Base-by-base conservation (phyloP, 2,797 vertebrate species). In the Gorsachius magnificus region DNA sequence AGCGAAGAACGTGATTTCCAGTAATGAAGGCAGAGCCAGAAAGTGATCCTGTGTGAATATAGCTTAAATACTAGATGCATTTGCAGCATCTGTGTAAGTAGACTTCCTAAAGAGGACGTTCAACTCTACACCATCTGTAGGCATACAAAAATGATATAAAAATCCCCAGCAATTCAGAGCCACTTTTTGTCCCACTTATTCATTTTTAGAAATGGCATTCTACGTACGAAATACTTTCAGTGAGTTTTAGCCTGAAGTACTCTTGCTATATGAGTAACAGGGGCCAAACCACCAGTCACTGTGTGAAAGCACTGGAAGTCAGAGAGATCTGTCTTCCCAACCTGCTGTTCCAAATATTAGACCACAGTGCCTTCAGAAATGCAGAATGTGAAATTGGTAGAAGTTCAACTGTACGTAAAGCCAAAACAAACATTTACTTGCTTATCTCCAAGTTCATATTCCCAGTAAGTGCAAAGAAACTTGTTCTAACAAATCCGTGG, bases 401-500 rank as follows among this genome's bases (percentile, higher is more conserved):
- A 84, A 89, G 25, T 91, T 92, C 48, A 82, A 20, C 35, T 0
- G 0, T 79, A 54, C 0, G 0, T 48, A 45, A 53, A 76, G 66
- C 83, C 70, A 95, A 87, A 84, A 56, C 56, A 96, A 94, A 89
- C 80, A 88, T 78, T 80, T 70, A 21, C 65, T 78, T 78, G 33
- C 90, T 79, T 84, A 82, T 90, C 83, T 87, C 61, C 43, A 72
- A 81, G 51, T 88, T 94, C 16, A 5, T 54, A 12, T 78, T 86
- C 82, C 46, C 90, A 13, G 38, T 83, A 79, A 87, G 43, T 56
- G 26, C 76, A 69, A 65, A 78, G 76, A 90, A 66, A 25, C 74
- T 84, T 92, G 88, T 89, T 90, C 60, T 72, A 79, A 93, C 81
- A 92, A 90, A 81, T 93, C 58, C 17, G 36, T 70, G 83, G 60